A percentile compares a stretch with the other conserved stretches of the same genome.
phyloP scores from a whole-genome alignment of 2,113 vertebrate species.

The Notarius lentiginosus region DNA sequence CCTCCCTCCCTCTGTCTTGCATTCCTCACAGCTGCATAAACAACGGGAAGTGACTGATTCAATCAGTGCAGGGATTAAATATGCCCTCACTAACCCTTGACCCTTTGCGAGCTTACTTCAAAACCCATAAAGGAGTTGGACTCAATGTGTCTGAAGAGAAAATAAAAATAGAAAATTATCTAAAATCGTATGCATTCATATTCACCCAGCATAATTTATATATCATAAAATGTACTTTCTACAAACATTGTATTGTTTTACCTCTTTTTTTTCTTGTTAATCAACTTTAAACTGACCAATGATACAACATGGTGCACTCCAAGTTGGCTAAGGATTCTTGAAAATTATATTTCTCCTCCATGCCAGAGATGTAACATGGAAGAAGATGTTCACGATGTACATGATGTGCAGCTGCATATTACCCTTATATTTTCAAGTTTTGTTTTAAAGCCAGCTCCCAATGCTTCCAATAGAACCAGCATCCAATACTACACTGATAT shows the following conservation, averaged over 20 bases:
- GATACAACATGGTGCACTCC: neutral
- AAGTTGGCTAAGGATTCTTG: neutral
- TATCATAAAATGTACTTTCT: neutral
- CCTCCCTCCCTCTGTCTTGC: conserved; percentile 6
- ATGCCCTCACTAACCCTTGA: conserved; percentile 50
- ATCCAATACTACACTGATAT: neutral
- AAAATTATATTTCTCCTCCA: neutral
- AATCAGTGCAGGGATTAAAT: conserved; percentile 55
- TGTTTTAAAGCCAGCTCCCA: neutral
- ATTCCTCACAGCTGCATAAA: conserved; percentile 51
- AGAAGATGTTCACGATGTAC: neutral
- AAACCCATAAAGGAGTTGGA: conserved; percentile 20
- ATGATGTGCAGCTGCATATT: neutral
- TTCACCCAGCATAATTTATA: neutral
- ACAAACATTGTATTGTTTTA: neutral
- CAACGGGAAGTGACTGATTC: conserved; percentile 28
- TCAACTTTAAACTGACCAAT: neutral
- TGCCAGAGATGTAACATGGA: neutral
- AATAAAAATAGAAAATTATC: neutral
- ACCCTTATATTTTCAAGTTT: neutral
- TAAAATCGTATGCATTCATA: neutral
- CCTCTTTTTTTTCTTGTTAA: neutral
- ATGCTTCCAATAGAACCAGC: neutral
- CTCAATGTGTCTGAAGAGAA: neutral
- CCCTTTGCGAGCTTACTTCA: neutral